Evolutionary conservation across 2,888 invertebrate species (phyloP).

Genomic region (Gibbula magus): DNA sequence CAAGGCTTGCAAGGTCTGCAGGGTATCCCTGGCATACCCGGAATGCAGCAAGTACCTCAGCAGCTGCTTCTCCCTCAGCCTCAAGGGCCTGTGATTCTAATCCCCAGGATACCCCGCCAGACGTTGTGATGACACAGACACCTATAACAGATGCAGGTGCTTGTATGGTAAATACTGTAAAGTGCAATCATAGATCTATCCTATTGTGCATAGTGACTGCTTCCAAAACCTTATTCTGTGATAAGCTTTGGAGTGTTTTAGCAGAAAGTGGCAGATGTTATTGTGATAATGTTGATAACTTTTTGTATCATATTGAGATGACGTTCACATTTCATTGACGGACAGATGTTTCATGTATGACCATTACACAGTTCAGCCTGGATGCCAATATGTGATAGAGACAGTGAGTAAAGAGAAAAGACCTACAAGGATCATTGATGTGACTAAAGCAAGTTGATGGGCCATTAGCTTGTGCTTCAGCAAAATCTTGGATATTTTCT

Average conservation of each 20-base stretch:
- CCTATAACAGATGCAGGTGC: background rate
- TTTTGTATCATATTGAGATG: too few relatives aligned
- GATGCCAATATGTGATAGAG: too few relatives aligned
- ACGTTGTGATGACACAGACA: conserved; percentile 39
- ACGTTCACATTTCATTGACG: too few relatives aligned
- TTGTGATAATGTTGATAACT: background rate
- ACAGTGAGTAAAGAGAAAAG: too few relatives aligned
- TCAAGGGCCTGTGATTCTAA: conserved; percentile 59
- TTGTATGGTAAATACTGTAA: background rate
- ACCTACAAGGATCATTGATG: too few relatives aligned
- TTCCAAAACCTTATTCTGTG: conserved; percentile 2
- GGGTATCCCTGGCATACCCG: conserved; percentile 27
- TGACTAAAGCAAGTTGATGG: too few relatives aligned
- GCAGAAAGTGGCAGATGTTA: background rate
- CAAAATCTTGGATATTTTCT: too few relatives aligned
- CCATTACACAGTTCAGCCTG: too few relatives aligned
- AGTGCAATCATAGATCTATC: conserved; percentile 8
- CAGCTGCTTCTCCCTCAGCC: conserved; percentile 41
- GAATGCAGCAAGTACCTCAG: conserved; percentile 34
- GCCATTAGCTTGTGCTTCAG: too few relatives aligned
- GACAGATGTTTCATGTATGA: too few relatives aligned
- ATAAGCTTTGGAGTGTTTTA: background rate
- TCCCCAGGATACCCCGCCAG: conserved; percentile 59
- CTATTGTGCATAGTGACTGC: background rate
- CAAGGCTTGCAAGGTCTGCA: conserved; percentile 35